A percentile compares a stretch with the other conserved stretches of the same genome.
phyloP scores from a whole-genome alignment of 2,888 invertebrate species.

The Eledona agricola region DNA sequence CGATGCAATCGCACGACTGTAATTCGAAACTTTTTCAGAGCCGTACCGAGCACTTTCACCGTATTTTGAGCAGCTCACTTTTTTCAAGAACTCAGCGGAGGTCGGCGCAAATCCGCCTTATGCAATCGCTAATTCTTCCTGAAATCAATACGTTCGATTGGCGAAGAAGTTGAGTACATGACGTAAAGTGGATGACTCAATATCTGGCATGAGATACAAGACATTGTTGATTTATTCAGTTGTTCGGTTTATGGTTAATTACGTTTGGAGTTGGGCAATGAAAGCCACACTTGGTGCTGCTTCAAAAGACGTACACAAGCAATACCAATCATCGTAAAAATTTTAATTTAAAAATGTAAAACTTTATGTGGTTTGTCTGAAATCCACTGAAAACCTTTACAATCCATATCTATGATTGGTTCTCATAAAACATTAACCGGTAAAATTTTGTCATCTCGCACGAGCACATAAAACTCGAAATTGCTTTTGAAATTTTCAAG shows the following conservation, averaged over 20 bases:
- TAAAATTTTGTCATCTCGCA: conserved; percentile 48
- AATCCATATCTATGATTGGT: conserved; percentile 48
- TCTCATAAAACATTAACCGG: conserved; percentile 45
- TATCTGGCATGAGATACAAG: conserved; percentile 20
- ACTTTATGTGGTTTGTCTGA: conserved; percentile 46
- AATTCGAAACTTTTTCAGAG: conserved; percentile 21
- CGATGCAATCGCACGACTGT: conserved; percentile 12
- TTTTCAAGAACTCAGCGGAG: conserved; percentile 10
- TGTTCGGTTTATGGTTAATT: conserved; percentile 33
- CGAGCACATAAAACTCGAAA: conserved; percentile 46
- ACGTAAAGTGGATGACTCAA: conserved; percentile 12
- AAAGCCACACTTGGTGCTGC: conserved; percentile 18
- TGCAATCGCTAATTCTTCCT: no score
- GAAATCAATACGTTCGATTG: no score
- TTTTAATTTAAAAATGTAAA: conserved; percentile 48
- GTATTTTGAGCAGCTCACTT: conserved; percentile 20
- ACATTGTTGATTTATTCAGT: conserved; percentile 33
- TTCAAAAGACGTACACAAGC: conserved; percentile 28
- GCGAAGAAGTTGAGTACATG: no score
- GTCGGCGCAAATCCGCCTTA: conserved; percentile 6
- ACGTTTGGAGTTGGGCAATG: conserved; percentile 31
- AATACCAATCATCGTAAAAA: conserved; percentile 49
- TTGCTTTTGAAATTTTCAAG: conserved; percentile 50
- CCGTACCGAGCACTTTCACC: conserved; percentile 13
- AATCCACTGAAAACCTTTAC: conserved; percentile 40